Percentiles rank a stretch among this genome's conserved stretches.
phyloP scores from a whole-genome alignment of 35 echinoderm and acorn worm species.

The Patiria miniata region DNA sequence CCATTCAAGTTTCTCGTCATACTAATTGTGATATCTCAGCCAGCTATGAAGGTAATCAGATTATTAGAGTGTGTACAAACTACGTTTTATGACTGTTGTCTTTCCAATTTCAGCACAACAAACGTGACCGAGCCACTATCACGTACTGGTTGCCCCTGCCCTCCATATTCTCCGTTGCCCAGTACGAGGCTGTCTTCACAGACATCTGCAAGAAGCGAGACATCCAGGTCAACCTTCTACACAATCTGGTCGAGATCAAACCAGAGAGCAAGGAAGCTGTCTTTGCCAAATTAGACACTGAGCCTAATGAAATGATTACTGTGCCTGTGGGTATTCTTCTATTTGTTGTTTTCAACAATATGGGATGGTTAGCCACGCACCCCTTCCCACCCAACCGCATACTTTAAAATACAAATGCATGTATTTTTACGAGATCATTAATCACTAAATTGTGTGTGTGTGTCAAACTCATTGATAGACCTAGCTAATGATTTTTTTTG shows the following conservation, averaged over 20 bases:
- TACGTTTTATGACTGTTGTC: too few relatives aligned
- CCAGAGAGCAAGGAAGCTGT: constrained; percentile 82
- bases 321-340: constrained; percentile 55
- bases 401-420: too few relatives aligned
- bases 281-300: constrained; percentile 71
- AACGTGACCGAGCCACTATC: constrained; percentile 70
- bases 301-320: constrained; percentile 69
- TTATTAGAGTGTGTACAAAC: too few relatives aligned
- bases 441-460: too few relatives aligned
- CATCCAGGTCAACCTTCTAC: constrained; percentile 73
- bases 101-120: constrained; percentile 67
- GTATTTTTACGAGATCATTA: too few relatives aligned
- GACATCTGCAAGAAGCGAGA: constrained; percentile 67
- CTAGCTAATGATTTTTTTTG: not conserved
- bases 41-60: too few relatives aligned
- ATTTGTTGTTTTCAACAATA: too few relatives aligned
- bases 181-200: constrained; percentile 74
- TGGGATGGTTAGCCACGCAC: too few relatives aligned
- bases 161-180: constrained; percentile 79
- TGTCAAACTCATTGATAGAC: not conserved
- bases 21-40: too few relatives aligned
- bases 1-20: too few relatives aligned
- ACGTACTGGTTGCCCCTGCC: constrained; percentile 70
- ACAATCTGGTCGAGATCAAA: constrained; percentile 77
- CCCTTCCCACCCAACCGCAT: too few relatives aligned